Evolutionary conservation across 1,140 invertebrate species (phyloP), one percentile per base, ranked within the genome.

Genomic region (Armadillidium nasatum): DNA sequence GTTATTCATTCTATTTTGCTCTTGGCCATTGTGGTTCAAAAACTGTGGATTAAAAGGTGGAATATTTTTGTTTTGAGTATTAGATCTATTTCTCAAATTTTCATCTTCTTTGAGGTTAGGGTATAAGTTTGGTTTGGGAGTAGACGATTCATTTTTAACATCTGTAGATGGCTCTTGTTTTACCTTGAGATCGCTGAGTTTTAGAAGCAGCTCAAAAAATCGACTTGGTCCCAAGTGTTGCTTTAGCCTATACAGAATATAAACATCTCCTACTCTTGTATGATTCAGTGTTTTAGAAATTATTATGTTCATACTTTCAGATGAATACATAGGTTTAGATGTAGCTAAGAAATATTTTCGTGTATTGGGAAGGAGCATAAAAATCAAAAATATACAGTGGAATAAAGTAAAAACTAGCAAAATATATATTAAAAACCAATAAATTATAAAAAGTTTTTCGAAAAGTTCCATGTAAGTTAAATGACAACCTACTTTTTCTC

Each of bases 401-500:
- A 60, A 7, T 15, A 60, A 60, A 60, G 50, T 67, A 15, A 67
- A 19, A n/a, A 43, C 13, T 19, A 75, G 22, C 19, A 75, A 23
- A 68, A 68, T 22, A 6, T 68, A 44, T n/a, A 75, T 68, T 11
- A 68, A 75, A 22, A 75, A 44, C 73, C 73, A 75, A 23, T 60
- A 44, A 21, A 75, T 68, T 46, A 75, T 68, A 19, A 75, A 75
- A 10, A 75, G 33, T 13, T 75, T 75, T 33, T 75, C 73, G 43
- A 68, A 75, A n/a, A 75, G 54, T 43, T 75, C 73, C 73, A 75
- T 75, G 23, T 68, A 43, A 13, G 45, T 54, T 22, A 75, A 75
- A 54, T 75, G 73, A 43, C 73, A 75, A 11, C 73, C 73, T 19
- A 75, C 33, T 9, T 9, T 4, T 33, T 75, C 73, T 23, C 33